A percentile compares a stretch with the other conserved stretches of the same genome.
Conservation (phyloP, 2,113 vertebrate species). For the Rhinogobius similis region DNA sequence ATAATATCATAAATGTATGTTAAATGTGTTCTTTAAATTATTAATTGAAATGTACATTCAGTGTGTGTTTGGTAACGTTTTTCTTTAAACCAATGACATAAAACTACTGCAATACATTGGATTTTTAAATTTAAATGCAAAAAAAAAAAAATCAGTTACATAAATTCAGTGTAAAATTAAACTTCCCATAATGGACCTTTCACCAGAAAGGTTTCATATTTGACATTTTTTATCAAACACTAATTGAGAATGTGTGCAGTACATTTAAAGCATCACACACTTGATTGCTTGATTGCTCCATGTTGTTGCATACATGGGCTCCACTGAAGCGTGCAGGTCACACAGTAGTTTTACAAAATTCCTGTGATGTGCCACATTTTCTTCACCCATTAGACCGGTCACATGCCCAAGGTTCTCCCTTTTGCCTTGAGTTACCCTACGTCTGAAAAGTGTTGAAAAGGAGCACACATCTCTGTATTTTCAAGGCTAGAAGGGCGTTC, state of each 20-base stretch:
- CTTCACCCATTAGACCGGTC: constrained; percentile 21
- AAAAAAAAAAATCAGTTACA: too few species aligned
- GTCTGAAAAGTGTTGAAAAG: constrained; percentile 30
- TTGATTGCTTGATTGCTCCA: background rate
- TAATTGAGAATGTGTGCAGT: too few species aligned
- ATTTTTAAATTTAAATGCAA: too few species aligned
- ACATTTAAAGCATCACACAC: too few species aligned
- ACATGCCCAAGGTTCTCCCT: constrained; percentile 14
- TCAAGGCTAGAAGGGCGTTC: constrained; percentile 21
- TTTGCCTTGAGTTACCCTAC: constrained; percentile 1
- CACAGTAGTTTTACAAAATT: constrained; percentile 29
- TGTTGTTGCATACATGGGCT: background rate
- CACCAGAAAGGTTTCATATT: too few species aligned
- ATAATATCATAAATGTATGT: background rate
- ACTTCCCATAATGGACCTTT: too few species aligned
- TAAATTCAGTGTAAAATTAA: too few species aligned
- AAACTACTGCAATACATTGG: too few species aligned
- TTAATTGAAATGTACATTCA: too few species aligned
- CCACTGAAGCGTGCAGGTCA: constrained; percentile 33
- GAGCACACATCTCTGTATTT: constrained; percentile 7
- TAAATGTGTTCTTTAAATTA: background rate
- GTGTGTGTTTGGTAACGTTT: background rate
- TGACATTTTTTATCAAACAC: too few species aligned
- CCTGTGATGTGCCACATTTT: constrained; percentile 12
- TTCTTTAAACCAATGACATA: too few species aligned